Evolutionary conservation across 1,140 invertebrate genomes (phyloP), one percentile per base, ranked within the genome.

Genomic region (Arion vulgaris): DNA sequence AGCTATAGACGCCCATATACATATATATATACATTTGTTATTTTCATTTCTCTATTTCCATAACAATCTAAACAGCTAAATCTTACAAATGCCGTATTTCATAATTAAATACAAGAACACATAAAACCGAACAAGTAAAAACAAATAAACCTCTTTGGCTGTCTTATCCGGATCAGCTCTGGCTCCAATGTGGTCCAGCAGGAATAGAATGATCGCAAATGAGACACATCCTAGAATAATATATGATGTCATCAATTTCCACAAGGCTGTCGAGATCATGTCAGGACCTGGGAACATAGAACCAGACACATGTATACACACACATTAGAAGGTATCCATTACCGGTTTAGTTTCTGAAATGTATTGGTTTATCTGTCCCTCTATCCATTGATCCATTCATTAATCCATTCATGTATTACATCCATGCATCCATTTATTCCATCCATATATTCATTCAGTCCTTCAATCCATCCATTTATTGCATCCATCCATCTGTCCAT

Each of bases 191-290:
- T 84, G 87, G 77, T 91, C 91, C 57, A 92, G 83, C 74, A 90
- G 89, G 15, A 92, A 73, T 19, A 92, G 83, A 38, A 91, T 89
- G 15, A 91, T 87, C 28, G 86, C 85, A 81, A 92, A 91, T 32
- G 89, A 90, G 26, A 89, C 81, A 71, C 89, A 87, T 17, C 88
- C 91, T 19, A 92, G 85, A 13, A 90, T 85, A 11, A 92, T 62
- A 80, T 92, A 91, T 75, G 88, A 89, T 83, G 87, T 88, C 91
- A 92, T 92, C 77, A 92, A 79, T 85, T 92, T 91, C 88, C 85
- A 89, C 41, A 89, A 51, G 34, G 84, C 85, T 51, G 82, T 51
- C 38, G 76, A 78, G 62, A 83, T 39, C 38, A 80, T 72, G 4
- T 69, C 38, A n/a, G 66, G 82, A 41, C 78, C 82, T 83, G 82